Base-by-base conservation (phyloP, 23 tunicate genomes). In the Trididemnum clinides region DNA sequence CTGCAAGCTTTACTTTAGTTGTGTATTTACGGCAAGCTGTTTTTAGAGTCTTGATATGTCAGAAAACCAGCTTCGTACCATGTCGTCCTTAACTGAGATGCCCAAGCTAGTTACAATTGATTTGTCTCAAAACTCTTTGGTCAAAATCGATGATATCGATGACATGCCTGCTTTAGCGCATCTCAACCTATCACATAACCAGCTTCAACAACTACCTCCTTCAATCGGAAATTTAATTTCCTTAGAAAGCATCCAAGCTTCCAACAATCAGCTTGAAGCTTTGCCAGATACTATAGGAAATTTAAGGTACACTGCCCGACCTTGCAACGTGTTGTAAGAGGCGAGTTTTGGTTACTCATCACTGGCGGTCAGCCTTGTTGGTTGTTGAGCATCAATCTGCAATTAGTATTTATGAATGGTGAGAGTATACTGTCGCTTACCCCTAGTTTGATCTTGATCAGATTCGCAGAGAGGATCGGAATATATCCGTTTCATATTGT, bases 21-120 rank as follows among this genome's bases (percentile, higher is more conserved):
- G n/a, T n/a, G n/a, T n/a, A n/a, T n/a, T n/a, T n/a, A n/a, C n/a
- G n/a, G n/a, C n/a, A n/a, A n/a, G n/a, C n/a, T n/a, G 38, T 33
- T 72, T 39, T 20, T 76, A 94, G 98, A 85, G 90, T 65, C 78
- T 83, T 23, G 98, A 94, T 63, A 49, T 94, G 25, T 94, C 98
- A 25, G 82, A 76, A 34, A 94, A 94, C 57, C 87, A 85, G 39
- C 73, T 94, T 0, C 65, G 62, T 0, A 6, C 49, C 26, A 36
- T 86, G 26, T 84, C 90, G 21, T 58, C 51, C 0, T 39, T 94
- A 18, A 5, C 75, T 0, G 87, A 71, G 22, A 89, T 94, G 98
- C 87, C 88, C 1, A 73, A 85, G 4, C 81, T 94, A 28, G 88
- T 82, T 12, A 94, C 98, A 33, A 74, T 86, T 23, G 89, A 94